phyloP scores from a whole-genome alignment of 2,113 vertebrate genomes.

The Pungitius pungitius region DNA sequence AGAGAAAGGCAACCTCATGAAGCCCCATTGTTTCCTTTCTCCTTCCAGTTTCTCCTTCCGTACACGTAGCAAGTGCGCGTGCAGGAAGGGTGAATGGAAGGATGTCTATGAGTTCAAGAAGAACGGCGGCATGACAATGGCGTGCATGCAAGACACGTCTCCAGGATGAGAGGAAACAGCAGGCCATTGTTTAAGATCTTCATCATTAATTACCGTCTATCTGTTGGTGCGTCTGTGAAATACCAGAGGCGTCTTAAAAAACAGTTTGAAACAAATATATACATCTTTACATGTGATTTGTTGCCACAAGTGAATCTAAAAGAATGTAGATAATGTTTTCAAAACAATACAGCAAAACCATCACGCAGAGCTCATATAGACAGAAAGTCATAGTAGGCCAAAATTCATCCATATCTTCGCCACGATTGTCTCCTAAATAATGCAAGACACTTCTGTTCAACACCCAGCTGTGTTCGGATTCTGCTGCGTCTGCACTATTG shows the following conservation, averaged over 20 bases:
- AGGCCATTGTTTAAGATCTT: slow-evolving; percentile 56
- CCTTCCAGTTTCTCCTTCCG: slow-evolving; percentile 51
- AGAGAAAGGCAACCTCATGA: slow-evolving; percentile 73
- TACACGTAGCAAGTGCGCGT: slow-evolving; percentile 34
- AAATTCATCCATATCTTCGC: slow-evolving; percentile 75
- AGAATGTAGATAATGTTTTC: slow-evolving; percentile 22
- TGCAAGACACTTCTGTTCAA: slow-evolving; percentile 74
- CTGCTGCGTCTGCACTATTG: slow-evolving; percentile 76
- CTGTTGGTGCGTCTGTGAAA: not conserved
- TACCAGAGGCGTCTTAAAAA: not conserved
- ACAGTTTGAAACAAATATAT: not conserved
- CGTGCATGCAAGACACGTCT: slow-evolving; percentile 46
- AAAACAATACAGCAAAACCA: slow-evolving; percentile 34
- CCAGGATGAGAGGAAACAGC: slow-evolving; percentile 53
- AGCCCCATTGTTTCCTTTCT: slow-evolving; percentile 73
- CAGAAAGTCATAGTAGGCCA: slow-evolving; percentile 72
- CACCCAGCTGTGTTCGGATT: slow-evolving; percentile 65
- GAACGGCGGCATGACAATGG: slow-evolving; percentile 60
- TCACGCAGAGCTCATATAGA: slow-evolving; percentile 36
- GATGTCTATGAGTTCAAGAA: slow-evolving; percentile 53
- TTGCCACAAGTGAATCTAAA: slow-evolving; percentile 9
- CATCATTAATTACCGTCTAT: slow-evolving; percentile 38
- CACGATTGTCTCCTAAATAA: slow-evolving; percentile 79
- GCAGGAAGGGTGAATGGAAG: slow-evolving; percentile 29
- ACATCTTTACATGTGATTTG: slow-evolving; percentile 31